Conservation (phyloP, 1,140 invertebrate genomes). For the Bradynema listronoti region DNA sequence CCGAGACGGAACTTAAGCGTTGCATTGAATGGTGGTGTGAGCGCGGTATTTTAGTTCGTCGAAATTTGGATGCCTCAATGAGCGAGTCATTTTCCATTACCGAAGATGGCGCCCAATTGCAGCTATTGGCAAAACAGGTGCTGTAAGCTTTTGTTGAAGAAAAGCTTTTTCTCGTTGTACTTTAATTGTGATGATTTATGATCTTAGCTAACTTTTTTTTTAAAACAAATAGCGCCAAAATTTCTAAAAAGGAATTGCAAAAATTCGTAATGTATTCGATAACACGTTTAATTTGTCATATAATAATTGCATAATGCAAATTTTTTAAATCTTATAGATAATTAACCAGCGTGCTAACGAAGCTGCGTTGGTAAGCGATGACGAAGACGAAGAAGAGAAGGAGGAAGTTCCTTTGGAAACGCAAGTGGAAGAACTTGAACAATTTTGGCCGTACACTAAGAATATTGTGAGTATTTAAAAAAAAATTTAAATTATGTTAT, state of each 20-base stretch:
- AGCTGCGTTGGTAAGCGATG: conserved; percentile 61
- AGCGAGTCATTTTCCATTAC: too few relatives aligned
- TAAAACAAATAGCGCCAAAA: too few relatives aligned
- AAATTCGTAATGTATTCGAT: background rate
- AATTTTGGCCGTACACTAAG: conserved; percentile 68
- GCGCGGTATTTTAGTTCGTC: conserved; percentile 73
- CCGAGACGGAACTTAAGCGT: conserved; percentile 75
- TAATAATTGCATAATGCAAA: too few relatives aligned
- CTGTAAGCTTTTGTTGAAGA: too few relatives aligned
- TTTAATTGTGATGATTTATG: too few relatives aligned
- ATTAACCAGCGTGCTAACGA: conserved; percentile 66
- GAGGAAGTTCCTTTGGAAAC: conserved; percentile 78
- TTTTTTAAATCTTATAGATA: too few relatives aligned
- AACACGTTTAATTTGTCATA: conserved; percentile 17
- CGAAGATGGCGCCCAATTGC: too few relatives aligned
- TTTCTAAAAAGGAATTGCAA: too few relatives aligned
- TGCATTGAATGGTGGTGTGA: conserved; percentile 75
- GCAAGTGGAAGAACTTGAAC: conserved; percentile 82
- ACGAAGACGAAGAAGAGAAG: conserved; percentile 57
- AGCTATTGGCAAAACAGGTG: conserved; percentile 18
- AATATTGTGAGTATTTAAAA: conserved; percentile 66
- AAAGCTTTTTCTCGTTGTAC: too few relatives aligned
- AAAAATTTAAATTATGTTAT: background rate
- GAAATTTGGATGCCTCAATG: conserved; percentile 79
- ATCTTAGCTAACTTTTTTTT: too few relatives aligned